These are phyloP conservation scores for Eupithecia subumbrata DNA, from an alignment of 2,888 invertebrate species.

Conservation along the genomic window DNA sequence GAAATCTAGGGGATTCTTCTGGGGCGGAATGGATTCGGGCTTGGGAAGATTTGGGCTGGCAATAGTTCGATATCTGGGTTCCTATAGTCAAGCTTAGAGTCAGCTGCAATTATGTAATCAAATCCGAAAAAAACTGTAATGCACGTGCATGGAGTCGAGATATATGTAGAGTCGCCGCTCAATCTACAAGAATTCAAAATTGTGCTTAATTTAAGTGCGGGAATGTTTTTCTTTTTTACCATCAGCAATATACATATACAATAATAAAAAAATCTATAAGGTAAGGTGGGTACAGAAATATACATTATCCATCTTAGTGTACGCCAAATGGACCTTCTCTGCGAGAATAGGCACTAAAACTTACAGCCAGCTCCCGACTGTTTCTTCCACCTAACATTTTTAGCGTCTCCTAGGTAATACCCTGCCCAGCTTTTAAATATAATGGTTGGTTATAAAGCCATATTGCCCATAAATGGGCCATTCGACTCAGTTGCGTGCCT, in stretches of 20 bases:
- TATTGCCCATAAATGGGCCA: conserved; percentile 14
- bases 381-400: conserved; percentile 6
- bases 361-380: not conserved
- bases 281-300: no score
- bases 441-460: conserved; percentile 12
- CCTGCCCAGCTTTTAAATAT: conserved; percentile 12
- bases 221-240: no score
- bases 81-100: no score
- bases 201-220: no score
- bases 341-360: not conserved
- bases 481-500: conserved; percentile 14
- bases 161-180: no score
- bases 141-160: no score
- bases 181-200: no score
- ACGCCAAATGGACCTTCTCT: not conserved
- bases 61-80: not conserved
- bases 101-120: no score
- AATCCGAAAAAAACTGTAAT: no score
- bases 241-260: no score
- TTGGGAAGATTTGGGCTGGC: not conserved
- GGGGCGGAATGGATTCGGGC: not conserved
- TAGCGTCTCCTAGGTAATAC: conserved; percentile 10
- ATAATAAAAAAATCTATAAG: no score
- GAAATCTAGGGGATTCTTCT: no score
- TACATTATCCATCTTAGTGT: not conserved